Conservation (phyloP, 2,113 vertebrate genomes). For the Panthera leo region DNA sequence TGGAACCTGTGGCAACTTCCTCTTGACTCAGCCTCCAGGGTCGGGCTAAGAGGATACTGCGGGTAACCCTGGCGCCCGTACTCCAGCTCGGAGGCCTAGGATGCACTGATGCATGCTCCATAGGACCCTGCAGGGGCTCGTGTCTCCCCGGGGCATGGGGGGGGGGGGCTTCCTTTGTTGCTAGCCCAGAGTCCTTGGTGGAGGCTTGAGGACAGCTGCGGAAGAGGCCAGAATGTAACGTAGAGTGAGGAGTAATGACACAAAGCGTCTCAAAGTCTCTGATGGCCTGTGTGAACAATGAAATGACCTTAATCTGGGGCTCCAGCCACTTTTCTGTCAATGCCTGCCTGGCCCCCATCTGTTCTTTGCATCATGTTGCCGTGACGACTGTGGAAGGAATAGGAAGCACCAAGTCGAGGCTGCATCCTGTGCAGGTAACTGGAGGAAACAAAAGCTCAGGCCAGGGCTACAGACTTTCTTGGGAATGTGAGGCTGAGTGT, state of each 20-base stretch:
- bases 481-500: background rate
- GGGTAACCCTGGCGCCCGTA: too few relatives aligned
- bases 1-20: background rate
- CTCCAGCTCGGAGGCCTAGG: background rate
- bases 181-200: background rate
- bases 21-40: background rate
- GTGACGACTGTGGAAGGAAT: slow-evolving; percentile 97
- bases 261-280: background rate
- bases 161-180: background rate
- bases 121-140: background rate
- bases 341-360: slow-evolving; percentile 94
- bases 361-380: slow-evolving; percentile 91
- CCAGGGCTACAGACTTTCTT: background rate
- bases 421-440: slow-evolving; percentile 95
- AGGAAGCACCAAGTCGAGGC: slow-evolving; percentile 90
- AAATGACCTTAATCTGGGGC: slow-evolving; percentile 82
- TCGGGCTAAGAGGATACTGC: background rate
- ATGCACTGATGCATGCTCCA: too few relatives aligned
- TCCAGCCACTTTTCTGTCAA: slow-evolving; percentile 91
- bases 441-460: background rate
- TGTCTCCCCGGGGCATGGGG: background rate
- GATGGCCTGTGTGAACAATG: background rate
- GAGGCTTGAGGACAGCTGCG: background rate
- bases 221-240: background rate
- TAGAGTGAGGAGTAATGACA: background rate